phyloP scores from a whole-genome alignment of 2,888 invertebrate species.

The Apamea epomidion region DNA sequence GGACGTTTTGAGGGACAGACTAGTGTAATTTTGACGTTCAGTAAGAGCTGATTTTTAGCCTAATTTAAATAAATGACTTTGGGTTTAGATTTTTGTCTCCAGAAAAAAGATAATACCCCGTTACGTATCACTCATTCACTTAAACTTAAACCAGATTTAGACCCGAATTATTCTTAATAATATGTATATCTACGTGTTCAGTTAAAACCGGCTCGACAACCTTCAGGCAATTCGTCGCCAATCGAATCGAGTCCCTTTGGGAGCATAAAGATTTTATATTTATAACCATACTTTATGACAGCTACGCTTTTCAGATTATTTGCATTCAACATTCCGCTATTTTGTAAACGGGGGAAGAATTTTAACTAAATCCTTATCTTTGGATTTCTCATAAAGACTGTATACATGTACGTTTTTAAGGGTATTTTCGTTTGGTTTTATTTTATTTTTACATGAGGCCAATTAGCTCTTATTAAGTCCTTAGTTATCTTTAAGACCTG shows the following conservation, averaged over 20 bases:
- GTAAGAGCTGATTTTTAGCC: too few species aligned
- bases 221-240: not conserved
- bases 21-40: too few species aligned
- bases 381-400: conserved; percentile 1
- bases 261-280: conserved; percentile 36
- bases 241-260: conserved; percentile 1
- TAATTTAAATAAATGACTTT: too few species aligned
- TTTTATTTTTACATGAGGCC: not conserved
- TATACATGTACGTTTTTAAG: not conserved
- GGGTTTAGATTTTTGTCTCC: too few species aligned
- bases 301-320: conserved; percentile 38
- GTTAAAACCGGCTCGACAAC: too few species aligned
- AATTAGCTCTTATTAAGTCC: not conserved
- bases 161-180: not conserved
- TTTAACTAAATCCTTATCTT: conserved; percentile 39
- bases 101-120: not conserved
- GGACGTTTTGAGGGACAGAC: too few species aligned
- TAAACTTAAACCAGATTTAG: not conserved
- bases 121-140: not conserved
- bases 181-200: not conserved
- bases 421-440: not conserved
- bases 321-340: conserved; percentile 17
- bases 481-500: not conserved
- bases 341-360: conserved; percentile 27
- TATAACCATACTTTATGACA: conserved; percentile 36